phyloP scores from a whole-genome alignment of 2,113 vertebrate genomes.

The Meleagris gallopavo region DNA sequence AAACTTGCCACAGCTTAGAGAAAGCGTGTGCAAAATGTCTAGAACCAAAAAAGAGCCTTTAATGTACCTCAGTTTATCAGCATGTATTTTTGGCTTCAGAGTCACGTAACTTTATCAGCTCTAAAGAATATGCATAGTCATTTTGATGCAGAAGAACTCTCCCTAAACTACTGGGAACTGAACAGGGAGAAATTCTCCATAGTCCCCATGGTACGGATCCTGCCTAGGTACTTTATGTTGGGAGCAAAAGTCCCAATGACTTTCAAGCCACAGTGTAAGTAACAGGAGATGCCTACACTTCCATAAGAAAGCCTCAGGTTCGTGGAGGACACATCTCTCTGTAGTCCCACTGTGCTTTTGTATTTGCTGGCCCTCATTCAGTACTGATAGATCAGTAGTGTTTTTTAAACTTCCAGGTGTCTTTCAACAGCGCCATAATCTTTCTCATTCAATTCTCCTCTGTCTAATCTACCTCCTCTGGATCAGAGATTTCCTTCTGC shows the following conservation, averaged over 20 bases:
- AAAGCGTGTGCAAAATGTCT: slow-evolving; percentile 35
- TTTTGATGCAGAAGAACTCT: background rate
- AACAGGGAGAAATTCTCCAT: background rate
- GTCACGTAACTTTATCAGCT: background rate
- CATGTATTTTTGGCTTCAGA: slow-evolving; percentile 40
- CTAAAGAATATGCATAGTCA: slow-evolving; percentile 26
- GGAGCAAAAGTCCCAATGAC: background rate
- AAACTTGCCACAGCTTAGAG: slow-evolving; percentile 17
- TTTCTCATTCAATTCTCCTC: background rate
- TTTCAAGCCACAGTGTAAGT: background rate
- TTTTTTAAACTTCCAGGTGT: background rate
- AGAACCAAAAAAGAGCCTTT: slow-evolving; percentile 40
- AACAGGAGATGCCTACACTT: background rate
- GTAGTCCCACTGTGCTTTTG: background rate
- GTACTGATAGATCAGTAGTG: background rate
- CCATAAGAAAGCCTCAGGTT: background rate
- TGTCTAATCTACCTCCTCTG: background rate
- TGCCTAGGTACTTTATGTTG: fast-evolving
- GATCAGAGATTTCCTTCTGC: background rate
- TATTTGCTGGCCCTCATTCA: background rate
- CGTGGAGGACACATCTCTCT: background rate
- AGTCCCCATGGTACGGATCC: fast-evolving
- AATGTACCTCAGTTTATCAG: background rate
- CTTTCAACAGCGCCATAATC: background rate
- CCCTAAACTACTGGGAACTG: background rate